A percentile compares a stretch with the other conserved stretches of the same genome.
Evolutionary conservation across 2,113 vertebrate species (phyloP).

Genomic region (Archilochus colubris): DNA sequence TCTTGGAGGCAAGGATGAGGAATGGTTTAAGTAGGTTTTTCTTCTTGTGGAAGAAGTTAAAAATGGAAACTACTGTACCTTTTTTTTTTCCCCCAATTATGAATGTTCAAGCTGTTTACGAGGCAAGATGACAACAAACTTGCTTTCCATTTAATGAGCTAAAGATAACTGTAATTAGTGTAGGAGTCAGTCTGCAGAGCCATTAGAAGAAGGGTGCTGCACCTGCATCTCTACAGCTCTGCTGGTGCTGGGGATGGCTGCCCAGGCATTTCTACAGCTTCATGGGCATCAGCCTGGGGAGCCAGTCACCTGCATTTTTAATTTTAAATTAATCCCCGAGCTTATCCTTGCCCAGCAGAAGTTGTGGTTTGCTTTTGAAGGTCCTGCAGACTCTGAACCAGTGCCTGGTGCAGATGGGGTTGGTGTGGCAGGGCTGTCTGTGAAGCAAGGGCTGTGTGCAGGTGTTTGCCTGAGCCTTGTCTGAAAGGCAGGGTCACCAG

Average conservation of each 20-base stretch:
- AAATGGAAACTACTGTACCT: neutral
- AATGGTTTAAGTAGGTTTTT: neutral
- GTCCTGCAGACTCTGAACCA: neutral
- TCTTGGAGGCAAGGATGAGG: neutral
- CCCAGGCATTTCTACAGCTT: neutral
- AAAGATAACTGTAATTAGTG: neutral
- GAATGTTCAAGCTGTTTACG: neutral
- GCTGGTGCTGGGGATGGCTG: accelerated
- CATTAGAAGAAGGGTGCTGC: neutral
- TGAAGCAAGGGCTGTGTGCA: accelerated
- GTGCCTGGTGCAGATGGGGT: accelerated
- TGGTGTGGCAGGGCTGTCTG: neutral
- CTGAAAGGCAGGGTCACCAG: neutral
- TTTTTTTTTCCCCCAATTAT: neutral
- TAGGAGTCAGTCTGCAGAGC: neutral
- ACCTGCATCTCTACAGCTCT: neutral
- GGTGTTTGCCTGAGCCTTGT: neutral
- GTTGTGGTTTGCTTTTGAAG: accelerated
- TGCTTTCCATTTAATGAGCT: slow-evolving; percentile 20
- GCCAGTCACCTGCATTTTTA: neutral
- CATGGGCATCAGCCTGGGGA: accelerated
- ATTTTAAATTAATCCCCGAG: neutral
- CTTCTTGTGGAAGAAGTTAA: neutral
- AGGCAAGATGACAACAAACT: neutral
- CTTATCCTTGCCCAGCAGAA: neutral